A percentile compares a stretch with the other conserved stretches of the same genome.
Conservation (phyloP, 1,140 invertebrate genomes). For the Akabosia matsudoensis region DNA sequence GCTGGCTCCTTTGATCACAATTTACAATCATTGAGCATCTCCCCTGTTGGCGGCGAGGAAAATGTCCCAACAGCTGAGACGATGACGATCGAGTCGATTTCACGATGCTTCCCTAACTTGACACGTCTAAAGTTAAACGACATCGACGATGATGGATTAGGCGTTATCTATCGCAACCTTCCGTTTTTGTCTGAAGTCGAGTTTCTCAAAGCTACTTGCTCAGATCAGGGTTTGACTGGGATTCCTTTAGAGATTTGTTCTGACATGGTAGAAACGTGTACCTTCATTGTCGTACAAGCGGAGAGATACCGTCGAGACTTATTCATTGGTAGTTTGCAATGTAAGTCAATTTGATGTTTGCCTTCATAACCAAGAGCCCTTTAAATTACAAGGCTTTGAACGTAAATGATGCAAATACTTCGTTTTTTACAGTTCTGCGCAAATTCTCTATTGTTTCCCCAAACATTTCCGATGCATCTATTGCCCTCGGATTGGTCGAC, state of each 20-base stretch:
- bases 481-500: conserved; percentile 24
- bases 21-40: not conserved
- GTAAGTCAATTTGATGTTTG: not conserved
- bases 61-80: not conserved
- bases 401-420: conserved; percentile 4
- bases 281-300: conserved; percentile 26
- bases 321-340: conserved; percentile 27
- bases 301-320: conserved; percentile 29
- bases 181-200: conserved; percentile 27
- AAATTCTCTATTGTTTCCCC: conserved; percentile 1
- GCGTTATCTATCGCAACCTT: conserved; percentile 32
- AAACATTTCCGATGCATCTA: conserved; percentile 19
- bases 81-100: not conserved
- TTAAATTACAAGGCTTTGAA: conserved; percentile 11
- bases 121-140: conserved; percentile 2
- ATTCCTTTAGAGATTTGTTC: conserved; percentile 27
- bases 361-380: not conserved
- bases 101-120: conserved; percentile 24
- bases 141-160: conserved; percentile 27
- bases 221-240: conserved; percentile 21
- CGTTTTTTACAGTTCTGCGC: conserved; percentile 3
- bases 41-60: not conserved
- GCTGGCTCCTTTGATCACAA: not conserved
- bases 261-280: conserved; percentile 31
- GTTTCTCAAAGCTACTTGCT: conserved; percentile 8